Percentiles rank a stretch among this genome's conserved stretches.
These are phyloP conservation scores for Lates calcarifer DNA, from an alignment of 2,113 vertebrate genomes.

Conservation along the genomic window DNA sequence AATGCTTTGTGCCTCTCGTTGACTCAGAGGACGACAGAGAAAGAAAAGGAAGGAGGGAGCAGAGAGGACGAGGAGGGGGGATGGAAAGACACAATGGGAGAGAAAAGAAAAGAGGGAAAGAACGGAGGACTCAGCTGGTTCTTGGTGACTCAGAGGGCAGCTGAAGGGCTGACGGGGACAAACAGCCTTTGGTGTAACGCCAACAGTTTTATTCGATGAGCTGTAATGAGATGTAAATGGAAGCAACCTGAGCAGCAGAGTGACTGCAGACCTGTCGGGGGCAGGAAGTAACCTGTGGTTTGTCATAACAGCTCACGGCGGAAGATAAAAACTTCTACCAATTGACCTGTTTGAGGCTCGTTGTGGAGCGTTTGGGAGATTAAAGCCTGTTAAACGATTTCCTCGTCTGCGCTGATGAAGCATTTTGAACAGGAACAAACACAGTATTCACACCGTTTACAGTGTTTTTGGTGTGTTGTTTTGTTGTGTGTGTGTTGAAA, in stretches of 20 bases:
- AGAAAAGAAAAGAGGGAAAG: not conserved
- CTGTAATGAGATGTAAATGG: slow-evolving; percentile 60
- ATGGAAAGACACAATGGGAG: not conserved
- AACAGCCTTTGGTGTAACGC: slow-evolving; percentile 32
- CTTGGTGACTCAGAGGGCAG: slow-evolving; percentile 46
- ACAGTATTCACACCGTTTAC: too few species aligned
- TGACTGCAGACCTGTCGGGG: not conserved
- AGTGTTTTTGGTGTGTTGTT: too few species aligned
- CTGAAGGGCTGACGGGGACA: slow-evolving; percentile 41
- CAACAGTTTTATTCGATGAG: slow-evolving; percentile 3
- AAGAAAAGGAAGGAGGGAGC: not conserved
- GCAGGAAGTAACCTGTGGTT: slow-evolving; percentile 13
- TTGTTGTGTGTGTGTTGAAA: too few species aligned
- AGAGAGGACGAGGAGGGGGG: not conserved
- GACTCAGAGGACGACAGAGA: not conserved
- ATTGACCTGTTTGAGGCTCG: not conserved
- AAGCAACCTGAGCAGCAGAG: slow-evolving; percentile 16
- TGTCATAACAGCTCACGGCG: not conserved
- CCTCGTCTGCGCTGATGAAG: too few species aligned
- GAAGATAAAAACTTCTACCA: not conserved
- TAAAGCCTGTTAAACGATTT: too few species aligned
- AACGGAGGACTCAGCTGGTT: slow-evolving; percentile 2
- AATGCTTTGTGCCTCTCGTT: not conserved
- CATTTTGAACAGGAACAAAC: too few species aligned
- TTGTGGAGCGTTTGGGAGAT: too few species aligned